These are phyloP conservation scores for Sipha maydis DNA, from an alignment of 2,888 invertebrate species.

Conservation along the genomic window DNA sequence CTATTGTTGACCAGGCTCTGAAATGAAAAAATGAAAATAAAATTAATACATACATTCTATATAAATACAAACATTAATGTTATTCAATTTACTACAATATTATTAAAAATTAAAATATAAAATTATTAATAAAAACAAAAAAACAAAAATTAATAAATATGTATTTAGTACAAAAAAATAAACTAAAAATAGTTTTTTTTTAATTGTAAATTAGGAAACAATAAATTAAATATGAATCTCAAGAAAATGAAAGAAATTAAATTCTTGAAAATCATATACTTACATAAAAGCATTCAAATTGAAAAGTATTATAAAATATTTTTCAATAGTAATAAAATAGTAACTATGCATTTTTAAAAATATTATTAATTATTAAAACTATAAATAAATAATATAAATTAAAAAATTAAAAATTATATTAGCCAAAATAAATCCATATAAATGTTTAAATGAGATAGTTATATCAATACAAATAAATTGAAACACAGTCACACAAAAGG, in stretches of 20 bases:
- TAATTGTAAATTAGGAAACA: not conserved
- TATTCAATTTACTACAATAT: not conserved
- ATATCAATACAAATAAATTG: not conserved
- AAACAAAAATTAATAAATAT: too few species aligned
- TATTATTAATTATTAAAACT: not conserved
- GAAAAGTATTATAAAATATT: not conserved
- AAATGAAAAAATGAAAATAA: not conserved
- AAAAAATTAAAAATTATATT: too few species aligned
- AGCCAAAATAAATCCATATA: too few species aligned
- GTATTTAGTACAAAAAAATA: too few species aligned
- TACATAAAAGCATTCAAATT: too few species aligned
- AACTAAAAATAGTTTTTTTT: too few species aligned
- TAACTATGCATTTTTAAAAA: not conserved
- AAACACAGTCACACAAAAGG: not conserved
- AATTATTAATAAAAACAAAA: not conserved
- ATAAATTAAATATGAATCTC: not conserved
- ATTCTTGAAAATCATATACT: not conserved
- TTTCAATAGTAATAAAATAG: not conserved
- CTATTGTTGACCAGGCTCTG: slow-evolving; percentile 48
- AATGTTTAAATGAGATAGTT: not conserved
- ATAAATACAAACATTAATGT: not conserved
- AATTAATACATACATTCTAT: not conserved
- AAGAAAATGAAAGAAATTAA: not conserved
- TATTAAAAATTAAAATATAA: not conserved
- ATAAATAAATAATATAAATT: not conserved